Conservation (phyloP, 2,888 invertebrate species). For the Limnephilus auricula region DNA sequence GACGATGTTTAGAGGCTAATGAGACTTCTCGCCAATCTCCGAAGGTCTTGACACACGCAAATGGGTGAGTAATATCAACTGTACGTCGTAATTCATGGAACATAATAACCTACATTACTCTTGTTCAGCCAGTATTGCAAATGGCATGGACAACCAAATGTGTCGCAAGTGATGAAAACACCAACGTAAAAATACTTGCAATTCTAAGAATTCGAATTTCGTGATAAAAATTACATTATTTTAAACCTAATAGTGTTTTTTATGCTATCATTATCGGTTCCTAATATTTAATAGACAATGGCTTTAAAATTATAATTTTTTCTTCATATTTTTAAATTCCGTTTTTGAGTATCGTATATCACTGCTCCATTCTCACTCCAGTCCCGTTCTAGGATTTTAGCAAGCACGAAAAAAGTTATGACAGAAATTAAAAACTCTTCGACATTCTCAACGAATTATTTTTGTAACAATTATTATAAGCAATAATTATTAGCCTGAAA, state of each 20-base stretch:
- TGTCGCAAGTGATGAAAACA: background rate
- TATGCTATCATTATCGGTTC: too few relatives aligned
- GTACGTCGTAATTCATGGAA: background rate
- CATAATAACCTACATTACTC: constrained; percentile 26
- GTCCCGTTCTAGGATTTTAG: too few relatives aligned
- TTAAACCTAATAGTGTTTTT: background rate
- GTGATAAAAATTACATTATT: background rate
- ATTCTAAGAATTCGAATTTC: background rate
- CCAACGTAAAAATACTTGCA: too few relatives aligned
- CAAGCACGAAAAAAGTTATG: too few relatives aligned
- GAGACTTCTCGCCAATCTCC: background rate
- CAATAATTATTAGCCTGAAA: too few relatives aligned
- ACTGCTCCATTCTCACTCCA: background rate
- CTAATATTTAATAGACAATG: too few relatives aligned
- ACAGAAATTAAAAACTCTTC: too few relatives aligned
- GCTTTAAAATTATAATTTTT: too few relatives aligned
- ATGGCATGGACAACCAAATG: background rate
- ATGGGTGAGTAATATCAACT: background rate
- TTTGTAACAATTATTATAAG: too few relatives aligned
- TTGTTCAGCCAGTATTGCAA: background rate
- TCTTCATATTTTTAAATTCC: background rate
- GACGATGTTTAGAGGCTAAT: background rate
- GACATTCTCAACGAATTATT: too few relatives aligned
- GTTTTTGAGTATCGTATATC: background rate
- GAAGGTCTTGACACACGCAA: background rate